Evolutionary conservation across 2,888 invertebrate species (phyloP).

Genomic region (Lysandra bellargus): DNA sequence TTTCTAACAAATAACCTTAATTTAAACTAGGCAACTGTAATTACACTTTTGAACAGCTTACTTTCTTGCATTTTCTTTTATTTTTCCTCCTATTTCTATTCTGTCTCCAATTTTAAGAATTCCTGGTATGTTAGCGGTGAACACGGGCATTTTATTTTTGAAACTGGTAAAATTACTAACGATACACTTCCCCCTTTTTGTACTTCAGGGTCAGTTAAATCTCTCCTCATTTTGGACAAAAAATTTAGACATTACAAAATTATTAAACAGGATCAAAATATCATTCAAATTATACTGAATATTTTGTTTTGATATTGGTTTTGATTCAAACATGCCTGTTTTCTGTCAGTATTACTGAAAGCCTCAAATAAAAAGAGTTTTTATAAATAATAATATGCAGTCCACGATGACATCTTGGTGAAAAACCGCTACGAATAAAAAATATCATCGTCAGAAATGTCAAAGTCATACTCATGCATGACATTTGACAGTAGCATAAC

Average conservation of each 20-base stretch:
- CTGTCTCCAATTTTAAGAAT: constrained; percentile 67
- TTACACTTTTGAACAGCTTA: constrained; percentile 47
- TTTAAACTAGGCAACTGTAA: not conserved
- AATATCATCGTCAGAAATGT: not conserved
- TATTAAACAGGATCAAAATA: constrained; percentile 44
- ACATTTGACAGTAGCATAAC: not conserved
- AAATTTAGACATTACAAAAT: constrained; percentile 68
- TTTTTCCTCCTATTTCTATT: constrained; percentile 75
- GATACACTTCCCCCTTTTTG: constrained; percentile 47
- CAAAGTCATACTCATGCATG: no score
- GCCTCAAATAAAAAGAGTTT: no score
- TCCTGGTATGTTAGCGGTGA: constrained; percentile 70
- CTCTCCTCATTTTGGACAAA: constrained; percentile 68
- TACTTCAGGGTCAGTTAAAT: constrained; percentile 54
- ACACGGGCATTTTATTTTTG: constrained; percentile 65
- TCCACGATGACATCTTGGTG: not conserved
- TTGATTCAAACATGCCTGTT: not conserved
- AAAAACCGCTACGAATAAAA: not conserved
- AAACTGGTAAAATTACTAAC: constrained; percentile 41
- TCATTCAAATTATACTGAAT: no score
- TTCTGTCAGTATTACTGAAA: not conserved
- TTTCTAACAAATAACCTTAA: not conserved
- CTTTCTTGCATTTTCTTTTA: constrained; percentile 74
- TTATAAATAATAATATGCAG: not conserved
- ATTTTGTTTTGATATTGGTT: not conserved